Conservation (phyloP, 2,888 invertebrate genomes). For the Aporophyla nigra region DNA sequence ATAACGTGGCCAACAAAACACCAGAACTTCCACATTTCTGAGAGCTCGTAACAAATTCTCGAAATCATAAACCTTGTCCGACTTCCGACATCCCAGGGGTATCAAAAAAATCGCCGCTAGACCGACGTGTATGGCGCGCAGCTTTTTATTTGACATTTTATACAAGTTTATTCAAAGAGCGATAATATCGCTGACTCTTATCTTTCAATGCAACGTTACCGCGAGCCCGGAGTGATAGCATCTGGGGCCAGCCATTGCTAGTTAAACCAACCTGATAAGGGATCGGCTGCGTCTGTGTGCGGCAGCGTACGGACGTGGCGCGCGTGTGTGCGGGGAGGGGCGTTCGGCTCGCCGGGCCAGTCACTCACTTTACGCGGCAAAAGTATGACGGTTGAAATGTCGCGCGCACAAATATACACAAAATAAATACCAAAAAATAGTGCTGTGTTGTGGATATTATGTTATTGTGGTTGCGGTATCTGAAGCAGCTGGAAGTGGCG, state of each 20-base stretch:
- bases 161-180: conserved; percentile 91
- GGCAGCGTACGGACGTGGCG: conserved; percentile 69
- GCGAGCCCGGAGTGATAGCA: conserved; percentile 88
- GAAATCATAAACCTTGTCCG: conserved; percentile 60
- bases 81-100: conserved; percentile 71
- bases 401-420: conserved; percentile 69
- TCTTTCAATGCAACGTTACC: conserved; percentile 91
- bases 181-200: conserved; percentile 90
- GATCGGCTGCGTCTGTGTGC: conserved; percentile 83
- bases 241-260: conserved; percentile 90
- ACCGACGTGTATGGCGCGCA: conserved; percentile 85
- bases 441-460: conserved; percentile 81
- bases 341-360: conserved; percentile 84
- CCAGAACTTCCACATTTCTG: conserved; percentile 53
- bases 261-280: conserved; percentile 90
- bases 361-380: conserved; percentile 89
- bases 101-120: conserved; percentile 84
- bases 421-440: conserved; percentile 68
- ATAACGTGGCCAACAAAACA: conserved; percentile 18
- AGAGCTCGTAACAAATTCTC: conserved; percentile 63
- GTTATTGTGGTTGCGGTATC: conserved; percentile 89
- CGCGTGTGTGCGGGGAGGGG: conserved; percentile 82
- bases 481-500: conserved; percentile 88
- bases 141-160: conserved; percentile 91
- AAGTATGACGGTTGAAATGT: conserved; percentile 87